Base-by-base conservation (phyloP, 2,888 invertebrate genomes). In the Brachyptera risi region DNA sequence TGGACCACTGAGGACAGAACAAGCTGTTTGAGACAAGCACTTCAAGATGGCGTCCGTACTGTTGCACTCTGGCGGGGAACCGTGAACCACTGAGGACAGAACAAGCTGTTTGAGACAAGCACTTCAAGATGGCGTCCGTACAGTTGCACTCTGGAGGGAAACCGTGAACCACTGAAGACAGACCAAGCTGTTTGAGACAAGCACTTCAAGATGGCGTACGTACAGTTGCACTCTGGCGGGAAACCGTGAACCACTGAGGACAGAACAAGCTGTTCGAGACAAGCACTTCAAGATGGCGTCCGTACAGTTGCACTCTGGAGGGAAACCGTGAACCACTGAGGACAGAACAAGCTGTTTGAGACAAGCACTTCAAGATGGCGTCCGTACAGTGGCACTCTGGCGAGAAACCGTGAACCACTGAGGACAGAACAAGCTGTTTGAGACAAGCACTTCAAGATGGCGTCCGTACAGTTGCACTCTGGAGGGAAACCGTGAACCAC, bases 1-100 rank as follows among this genome's bases (percentile, higher is more conserved):
- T 62, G 58, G 35, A 66, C 31, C 61, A 70, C 74, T 74, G 59
- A 4, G 59, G 62, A 58, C n/a, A n/a, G n/a, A n/a, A n/a, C n/a
- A n/a, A n/a, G n/a, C n/a, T n/a, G n/a, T n/a, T n/a, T n/a, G n/a
- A n/a, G n/a, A n/a, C n/a, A n/a, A n/a, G n/a, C n/a, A n/a, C 35
- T 58, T 65, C 2, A 68, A 68, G 1, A 63, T 71, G 71, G 37
- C 60, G 31, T 71, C 69, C 2, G 27, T 64, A 44, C 74, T 75
- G 13, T 61, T 51, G 42, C 64, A 65, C 19, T 23, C 59, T 5
- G 54, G 44, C 7, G 71, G 69, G 40, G 68, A 65, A 4, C 67
- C 62, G 15, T 62, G 58, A 35, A 66, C 31, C 61, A 70, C 74
- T 74, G 59, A 4, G 59, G 62, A 58, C n/a, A n/a, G n/a, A n/a